Percentiles rank a stretch among this genome's conserved stretches.
These are phyloP conservation scores for Hydrolagus colliei DNA, from an alignment of 2,797 vertebrate species.

Conservation along the genomic window DNA sequence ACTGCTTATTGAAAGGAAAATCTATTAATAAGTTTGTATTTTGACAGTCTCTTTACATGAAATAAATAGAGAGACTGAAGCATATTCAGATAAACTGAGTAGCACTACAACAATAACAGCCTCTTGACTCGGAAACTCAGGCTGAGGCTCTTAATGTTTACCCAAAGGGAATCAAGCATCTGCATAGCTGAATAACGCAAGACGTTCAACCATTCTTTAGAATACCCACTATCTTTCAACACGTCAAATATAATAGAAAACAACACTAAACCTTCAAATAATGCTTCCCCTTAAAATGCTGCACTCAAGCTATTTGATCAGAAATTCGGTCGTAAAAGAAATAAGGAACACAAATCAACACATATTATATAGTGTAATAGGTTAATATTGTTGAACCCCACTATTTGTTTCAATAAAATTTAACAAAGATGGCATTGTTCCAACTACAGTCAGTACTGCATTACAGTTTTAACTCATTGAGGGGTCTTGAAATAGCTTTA, in stretches of 20 bases:
- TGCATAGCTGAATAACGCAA: slow-evolving; percentile 20
- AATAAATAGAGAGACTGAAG: neutral
- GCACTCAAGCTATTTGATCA: neutral
- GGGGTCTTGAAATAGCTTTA: no score
- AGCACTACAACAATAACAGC: neutral
- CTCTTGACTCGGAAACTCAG: neutral
- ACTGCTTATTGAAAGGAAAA: neutral
- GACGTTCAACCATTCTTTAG: neutral
- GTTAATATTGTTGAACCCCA: neutral
- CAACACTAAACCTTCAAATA: slow-evolving; percentile 5
- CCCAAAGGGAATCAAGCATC: neutral
- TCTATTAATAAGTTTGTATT: slow-evolving; percentile 15
- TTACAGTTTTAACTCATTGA: no score
- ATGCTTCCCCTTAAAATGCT: slow-evolving; percentile 7
- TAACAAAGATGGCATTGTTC: neutral
- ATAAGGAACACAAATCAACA: neutral
- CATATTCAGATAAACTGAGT: neutral
- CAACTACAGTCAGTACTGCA: no score
- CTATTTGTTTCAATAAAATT: neutral
- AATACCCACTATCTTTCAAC: neutral
- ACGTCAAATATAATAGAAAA: neutral
- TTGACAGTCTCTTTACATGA: neutral
- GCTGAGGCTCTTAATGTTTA: neutral
- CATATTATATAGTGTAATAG: neutral
- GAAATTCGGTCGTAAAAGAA: neutral